phyloP scores from a whole-genome alignment of 2,888 invertebrate genomes.

The Bedellia somnulentella region DNA sequence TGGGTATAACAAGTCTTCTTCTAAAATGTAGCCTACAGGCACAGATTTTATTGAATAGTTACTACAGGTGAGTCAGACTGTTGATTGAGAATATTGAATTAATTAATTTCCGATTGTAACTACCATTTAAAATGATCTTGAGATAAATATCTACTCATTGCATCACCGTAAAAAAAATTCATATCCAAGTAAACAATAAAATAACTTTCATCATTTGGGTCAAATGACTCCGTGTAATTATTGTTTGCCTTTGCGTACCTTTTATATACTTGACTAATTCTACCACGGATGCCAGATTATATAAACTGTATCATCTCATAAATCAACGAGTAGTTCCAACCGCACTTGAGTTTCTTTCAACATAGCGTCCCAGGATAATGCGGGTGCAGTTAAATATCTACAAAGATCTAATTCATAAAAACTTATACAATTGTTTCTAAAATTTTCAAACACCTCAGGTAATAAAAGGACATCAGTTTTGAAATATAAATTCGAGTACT shows the following conservation, averaged over 20 bases:
- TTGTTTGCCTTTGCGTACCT: slow-evolving; percentile 20
- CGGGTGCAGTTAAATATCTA: slow-evolving; percentile 8
- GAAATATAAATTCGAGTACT: slow-evolving; percentile 19
- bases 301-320: slow-evolving; percentile 12
- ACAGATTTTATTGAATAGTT: too few relatives aligned
- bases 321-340: slow-evolving; percentile 12
- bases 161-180: slow-evolving; percentile 23
- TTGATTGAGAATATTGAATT: slow-evolving; percentile 6
- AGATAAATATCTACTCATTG: slow-evolving; percentile 19
- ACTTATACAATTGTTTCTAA: slow-evolving; percentile 15
- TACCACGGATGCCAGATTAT: slow-evolving; percentile 12
- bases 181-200: slow-evolving; percentile 19
- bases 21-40: slow-evolving; percentile 16
- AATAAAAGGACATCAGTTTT: too few relatives aligned
- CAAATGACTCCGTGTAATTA: slow-evolving; percentile 14
- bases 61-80: too few relatives aligned
- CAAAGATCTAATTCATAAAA: slow-evolving; percentile 12
- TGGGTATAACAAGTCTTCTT: slow-evolving; percentile 18
- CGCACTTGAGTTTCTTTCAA: slow-evolving; percentile 10
- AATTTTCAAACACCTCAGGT: too few relatives aligned
- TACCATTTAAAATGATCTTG: slow-evolving; percentile 17
- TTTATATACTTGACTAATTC: slow-evolving; percentile 13
- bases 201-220: slow-evolving; percentile 10
- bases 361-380: slow-evolving; percentile 15
- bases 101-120: slow-evolving; percentile 7